Percentiles rank a stretch among this genome's conserved stretches.
Conservation (phyloP, 1,140 invertebrate genomes). For the Cydia splendana region DNA sequence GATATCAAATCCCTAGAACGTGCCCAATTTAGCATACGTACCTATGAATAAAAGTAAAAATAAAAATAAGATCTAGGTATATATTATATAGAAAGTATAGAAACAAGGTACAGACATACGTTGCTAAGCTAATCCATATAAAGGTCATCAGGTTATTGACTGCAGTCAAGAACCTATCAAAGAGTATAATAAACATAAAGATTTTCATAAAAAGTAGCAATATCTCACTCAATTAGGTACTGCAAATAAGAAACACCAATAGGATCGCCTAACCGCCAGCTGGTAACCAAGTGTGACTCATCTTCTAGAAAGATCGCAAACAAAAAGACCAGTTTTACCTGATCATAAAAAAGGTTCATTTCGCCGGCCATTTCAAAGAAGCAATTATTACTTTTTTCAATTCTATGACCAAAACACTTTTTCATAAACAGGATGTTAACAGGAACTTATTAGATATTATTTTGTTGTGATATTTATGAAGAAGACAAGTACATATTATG, state of each 20-base stretch:
- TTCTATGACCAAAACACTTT: not conserved
- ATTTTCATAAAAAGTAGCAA: not conserved
- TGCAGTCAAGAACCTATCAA: not conserved
- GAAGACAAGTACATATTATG: not conserved
- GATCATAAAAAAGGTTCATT: slow-evolving; percentile 8
- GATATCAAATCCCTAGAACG: too few relatives aligned
- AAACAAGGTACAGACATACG: not conserved
- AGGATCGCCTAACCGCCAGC: not conserved
- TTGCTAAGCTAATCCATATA: not conserved
- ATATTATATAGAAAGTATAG: too few relatives aligned
- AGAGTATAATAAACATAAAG: not conserved
- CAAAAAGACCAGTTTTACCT: slow-evolving; percentile 10
- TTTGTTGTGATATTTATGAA: not conserved
- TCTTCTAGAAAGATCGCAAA: slow-evolving; percentile 20
- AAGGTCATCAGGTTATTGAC: slow-evolving; percentile 8
- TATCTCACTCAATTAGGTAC: not conserved
- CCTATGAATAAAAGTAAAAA: too few relatives aligned
- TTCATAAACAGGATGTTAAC: slow-evolving; percentile 20
- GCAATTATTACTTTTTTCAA: slow-evolving; percentile 8
- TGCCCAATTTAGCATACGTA: too few relatives aligned
- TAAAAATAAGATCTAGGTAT: too few relatives aligned
- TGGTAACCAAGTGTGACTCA: slow-evolving; percentile 1
- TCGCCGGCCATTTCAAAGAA: not conserved
- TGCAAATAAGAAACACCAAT: not conserved
- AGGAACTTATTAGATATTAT: not conserved